Conservation (phyloP, 2,797 vertebrate species). For the Argya squamiceps region DNA sequence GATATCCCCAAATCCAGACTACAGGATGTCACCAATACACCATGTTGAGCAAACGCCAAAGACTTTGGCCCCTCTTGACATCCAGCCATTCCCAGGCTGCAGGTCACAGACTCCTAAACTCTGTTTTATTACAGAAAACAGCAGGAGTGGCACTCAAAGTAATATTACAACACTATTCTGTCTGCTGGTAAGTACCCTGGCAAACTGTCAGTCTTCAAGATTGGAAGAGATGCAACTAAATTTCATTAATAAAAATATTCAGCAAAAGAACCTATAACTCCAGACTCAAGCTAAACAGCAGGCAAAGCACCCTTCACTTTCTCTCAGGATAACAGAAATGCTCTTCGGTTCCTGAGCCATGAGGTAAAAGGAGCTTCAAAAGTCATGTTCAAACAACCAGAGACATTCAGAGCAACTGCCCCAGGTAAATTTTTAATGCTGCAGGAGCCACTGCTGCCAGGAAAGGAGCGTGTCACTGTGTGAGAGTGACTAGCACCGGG, state of each 20-base stretch:
- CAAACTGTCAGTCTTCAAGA: not conserved
- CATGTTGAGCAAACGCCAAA: not conserved
- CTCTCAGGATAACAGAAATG: not conserved
- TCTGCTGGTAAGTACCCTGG: not conserved
- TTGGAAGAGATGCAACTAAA: not conserved
- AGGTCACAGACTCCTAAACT: not conserved
- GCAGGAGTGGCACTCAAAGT: not conserved
- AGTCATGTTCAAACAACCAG: not conserved
- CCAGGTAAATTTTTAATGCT: slow-evolving; percentile 41
- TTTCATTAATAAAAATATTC: not conserved
- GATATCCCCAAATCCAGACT: not conserved
- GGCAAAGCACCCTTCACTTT: not conserved
- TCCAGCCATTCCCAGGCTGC: not conserved
- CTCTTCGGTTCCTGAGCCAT: not conserved
- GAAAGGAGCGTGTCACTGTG: not conserved
- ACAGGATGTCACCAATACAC: not conserved
- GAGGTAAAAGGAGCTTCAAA: slow-evolving; percentile 5
- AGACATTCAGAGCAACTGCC: slow-evolving; percentile 23
- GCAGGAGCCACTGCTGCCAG: not conserved
- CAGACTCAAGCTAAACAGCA: not conserved
- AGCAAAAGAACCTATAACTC: not conserved
- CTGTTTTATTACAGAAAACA: not conserved
- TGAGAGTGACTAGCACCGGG: not conserved
- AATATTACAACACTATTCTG: not conserved
- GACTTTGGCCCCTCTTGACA: not conserved